phyloP scores from a whole-genome alignment of 1,140 invertebrate species.

The Pseudachorutes palmiensis region DNA sequence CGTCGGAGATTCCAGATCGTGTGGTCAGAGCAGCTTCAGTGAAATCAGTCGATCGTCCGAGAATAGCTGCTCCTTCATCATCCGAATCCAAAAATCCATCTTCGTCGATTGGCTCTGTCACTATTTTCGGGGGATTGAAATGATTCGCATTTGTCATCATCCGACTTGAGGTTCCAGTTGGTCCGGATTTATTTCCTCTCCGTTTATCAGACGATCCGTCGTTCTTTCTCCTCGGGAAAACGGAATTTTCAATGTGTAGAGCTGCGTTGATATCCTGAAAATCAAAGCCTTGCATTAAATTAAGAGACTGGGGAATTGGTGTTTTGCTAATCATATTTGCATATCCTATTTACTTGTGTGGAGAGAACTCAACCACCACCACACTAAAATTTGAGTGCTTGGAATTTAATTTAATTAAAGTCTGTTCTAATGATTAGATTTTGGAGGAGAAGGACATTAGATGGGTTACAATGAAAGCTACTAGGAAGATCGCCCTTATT shows the following conservation, averaged over 20 bases:
- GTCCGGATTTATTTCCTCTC: conserved; percentile 12
- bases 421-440: no score
- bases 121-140: conserved; percentile 11
- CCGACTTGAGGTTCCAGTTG: background rate
- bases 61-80: conserved; percentile 18
- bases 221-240: conserved; percentile 63
- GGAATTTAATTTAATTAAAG: no score
- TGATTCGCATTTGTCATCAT: background rate
- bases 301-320: no score
- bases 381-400: no score
- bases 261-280: conserved; percentile 70
- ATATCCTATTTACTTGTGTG: no score
- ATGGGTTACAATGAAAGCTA: no score
- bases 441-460: no score
- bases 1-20: conserved; percentile 1
- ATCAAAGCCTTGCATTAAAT: conserved; percentile 5
- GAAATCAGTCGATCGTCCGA: background rate
- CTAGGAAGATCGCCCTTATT: no score
- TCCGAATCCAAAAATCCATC: conserved; percentile 17
- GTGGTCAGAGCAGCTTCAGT: background rate
- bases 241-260: conserved; percentile 78
- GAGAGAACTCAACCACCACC: no score
- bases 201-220: conserved; percentile 36
- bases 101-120: conserved; percentile 7
- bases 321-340: no score